Evolutionary conservation across 2,888 invertebrate genomes (phyloP).

Genomic region (Crocallis elinguaria): DNA sequence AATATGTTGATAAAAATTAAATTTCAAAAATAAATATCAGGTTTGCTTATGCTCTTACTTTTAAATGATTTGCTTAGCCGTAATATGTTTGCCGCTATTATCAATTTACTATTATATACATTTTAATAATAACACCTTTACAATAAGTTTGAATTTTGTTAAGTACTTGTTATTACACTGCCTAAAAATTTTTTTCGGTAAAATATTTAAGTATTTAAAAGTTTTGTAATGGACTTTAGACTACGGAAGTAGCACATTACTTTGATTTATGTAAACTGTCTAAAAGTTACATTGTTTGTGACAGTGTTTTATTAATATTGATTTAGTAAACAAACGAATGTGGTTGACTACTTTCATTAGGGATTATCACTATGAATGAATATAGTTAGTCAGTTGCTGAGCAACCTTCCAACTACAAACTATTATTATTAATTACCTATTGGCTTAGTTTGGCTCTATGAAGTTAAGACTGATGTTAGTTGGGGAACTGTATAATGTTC

Average conservation of each 20-base stretch:
- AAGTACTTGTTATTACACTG: neutral
- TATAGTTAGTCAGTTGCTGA: conserved; percentile 14
- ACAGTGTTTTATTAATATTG: conserved; percentile 1
- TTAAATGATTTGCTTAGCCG: conserved; percentile 16
- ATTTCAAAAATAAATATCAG: conserved; percentile 7
- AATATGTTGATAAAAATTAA: neutral
- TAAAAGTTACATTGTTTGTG: neutral
- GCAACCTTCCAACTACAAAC: conserved; percentile 21
- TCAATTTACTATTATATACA: neutral
- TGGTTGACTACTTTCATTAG: conserved; percentile 20
- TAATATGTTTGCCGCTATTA: conserved; percentile 18
- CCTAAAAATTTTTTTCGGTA: neutral
- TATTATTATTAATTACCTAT: conserved; percentile 14
- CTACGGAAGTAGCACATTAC: neutral
- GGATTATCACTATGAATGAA: conserved; percentile 14
- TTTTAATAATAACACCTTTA: conserved; percentile 7
- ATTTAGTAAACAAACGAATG: conserved; percentile 18
- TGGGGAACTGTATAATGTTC: neutral
- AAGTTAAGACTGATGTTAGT: conserved; percentile 5
- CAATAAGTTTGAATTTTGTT: neutral
- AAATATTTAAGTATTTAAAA: neutral
- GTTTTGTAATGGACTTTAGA: neutral
- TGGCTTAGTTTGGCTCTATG: conserved; percentile 5
- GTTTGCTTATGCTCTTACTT: conserved; percentile 19
- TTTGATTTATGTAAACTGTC: neutral